Percentiles rank a stretch among this genome's conserved stretches.
Conservation (phyloP, 2,797 vertebrate species). For the Tokudaia tokunoshimensis region DNA sequence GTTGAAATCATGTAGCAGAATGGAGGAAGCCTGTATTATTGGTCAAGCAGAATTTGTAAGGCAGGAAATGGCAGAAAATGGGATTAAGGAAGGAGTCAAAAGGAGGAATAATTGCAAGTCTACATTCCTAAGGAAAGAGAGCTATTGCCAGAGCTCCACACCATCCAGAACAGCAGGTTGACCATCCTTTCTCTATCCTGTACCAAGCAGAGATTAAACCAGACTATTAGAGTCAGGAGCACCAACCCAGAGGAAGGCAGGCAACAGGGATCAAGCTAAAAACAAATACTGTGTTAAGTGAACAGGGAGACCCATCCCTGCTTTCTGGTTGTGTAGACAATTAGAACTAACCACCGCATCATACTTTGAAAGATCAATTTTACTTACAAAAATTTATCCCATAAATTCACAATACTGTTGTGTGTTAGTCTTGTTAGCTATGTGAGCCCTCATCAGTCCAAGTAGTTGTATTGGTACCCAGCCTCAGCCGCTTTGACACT, state of each 20-base stretch:
- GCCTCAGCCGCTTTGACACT: background rate
- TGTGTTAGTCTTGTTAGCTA: background rate
- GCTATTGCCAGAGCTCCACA: background rate
- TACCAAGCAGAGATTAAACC: background rate
- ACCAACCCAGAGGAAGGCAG: background rate
- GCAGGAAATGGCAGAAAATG: background rate
- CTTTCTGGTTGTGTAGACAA: background rate
- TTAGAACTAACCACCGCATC: background rate
- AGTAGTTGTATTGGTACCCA: constrained; percentile 15
- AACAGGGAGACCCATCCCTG: background rate
- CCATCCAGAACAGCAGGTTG: background rate
- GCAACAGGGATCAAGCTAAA: background rate
- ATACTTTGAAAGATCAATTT: constrained; percentile 24
- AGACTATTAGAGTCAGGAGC: background rate
- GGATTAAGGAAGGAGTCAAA: background rate
- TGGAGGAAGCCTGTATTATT: background rate
- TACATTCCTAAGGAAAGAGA: background rate
- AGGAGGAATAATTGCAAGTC: background rate
- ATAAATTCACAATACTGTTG: background rate
- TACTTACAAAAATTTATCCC: constrained; percentile 15
- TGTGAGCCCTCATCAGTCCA: background rate
- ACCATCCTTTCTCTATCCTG: background rate
- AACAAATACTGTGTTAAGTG: background rate
- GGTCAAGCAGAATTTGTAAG: constrained; percentile 9
- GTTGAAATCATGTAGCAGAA: constrained; percentile 7